Base-by-base conservation (phyloP, 2,888 invertebrate genomes). In the Adela reaumurella region DNA sequence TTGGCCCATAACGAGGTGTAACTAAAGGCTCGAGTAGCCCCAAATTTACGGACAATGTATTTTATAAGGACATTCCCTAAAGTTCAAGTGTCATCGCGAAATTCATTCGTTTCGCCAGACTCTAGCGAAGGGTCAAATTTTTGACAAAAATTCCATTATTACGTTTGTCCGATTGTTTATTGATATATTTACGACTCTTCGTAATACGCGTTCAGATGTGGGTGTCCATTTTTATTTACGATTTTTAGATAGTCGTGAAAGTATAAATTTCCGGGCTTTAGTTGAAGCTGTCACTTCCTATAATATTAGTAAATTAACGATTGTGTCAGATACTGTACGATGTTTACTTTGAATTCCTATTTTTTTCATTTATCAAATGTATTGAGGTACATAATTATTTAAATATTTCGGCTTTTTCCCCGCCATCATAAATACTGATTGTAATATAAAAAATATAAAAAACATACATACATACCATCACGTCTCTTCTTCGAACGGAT, bases 31-130 rank as follows among this genome's bases (percentile, higher is more conserved):
- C 24, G 43, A 35, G 35, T 72, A 73, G 71, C 76, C 72, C 55
- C 57, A 57, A 62, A 57, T 71, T 74, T 58, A 76, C 71, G 77
- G 70, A 64, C 69, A 68, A 78, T 78, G 69, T 74, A 76, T 64
- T 76, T 70, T 70, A n/a, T 68, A 65, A 69, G 65, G 64, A 64
- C 62, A 68, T 69, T 68, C 62, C 60, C 61, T 64, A 59, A 62
- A 60, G 63, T 67, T 65, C 68, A 68, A 73, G 72, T 70, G 70
- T 69, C 61, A 74, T 68, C 64, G 71, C 63, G 60, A 68, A 66
- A 66, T 14, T 65, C 71, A 76, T 77, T 74, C 50, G 74, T 68
- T 66, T 63, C 72, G 67, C 62, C 53, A 54, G 43, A 56, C 60
- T 55, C 55, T 60, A 60, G 66, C 67, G 60, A 70, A 68, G 76